Evolutionary conservation across 2,888 invertebrate species (phyloP).

Genomic region (Eremobia ochroleuca): DNA sequence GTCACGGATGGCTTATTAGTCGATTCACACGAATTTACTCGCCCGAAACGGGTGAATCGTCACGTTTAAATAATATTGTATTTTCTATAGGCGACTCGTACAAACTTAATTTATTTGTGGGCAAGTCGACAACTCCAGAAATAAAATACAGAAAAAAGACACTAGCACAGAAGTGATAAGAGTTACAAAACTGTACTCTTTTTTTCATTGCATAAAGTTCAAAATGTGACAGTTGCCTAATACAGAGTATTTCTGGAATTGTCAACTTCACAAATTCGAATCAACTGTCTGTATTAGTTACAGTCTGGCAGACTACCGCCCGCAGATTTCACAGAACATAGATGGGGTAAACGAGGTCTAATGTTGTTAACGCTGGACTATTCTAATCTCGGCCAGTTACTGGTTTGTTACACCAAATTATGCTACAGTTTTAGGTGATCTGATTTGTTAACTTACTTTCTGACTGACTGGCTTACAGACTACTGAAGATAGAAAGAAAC

Average conservation of each 20-base stretch:
- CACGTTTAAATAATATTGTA: too few species aligned
- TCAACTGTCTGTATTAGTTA: constrained; percentile 21
- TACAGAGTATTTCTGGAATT: too few species aligned
- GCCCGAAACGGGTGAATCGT: too few species aligned
- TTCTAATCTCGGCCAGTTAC: constrained; percentile 2
- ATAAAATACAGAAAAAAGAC: not conserved
- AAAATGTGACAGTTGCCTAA: not conserved
- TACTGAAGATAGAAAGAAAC: not conserved
- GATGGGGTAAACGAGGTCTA: not conserved
- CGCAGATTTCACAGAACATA: constrained; percentile 3
- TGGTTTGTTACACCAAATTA: constrained; percentile 11
- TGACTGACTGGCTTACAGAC: not conserved
- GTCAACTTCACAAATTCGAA: not conserved
- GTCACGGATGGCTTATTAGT: not conserved
- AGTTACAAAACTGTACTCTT: too few species aligned
- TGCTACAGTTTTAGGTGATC: constrained; percentile 5
- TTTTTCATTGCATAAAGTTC: not conserved
- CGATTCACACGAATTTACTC: not conserved
- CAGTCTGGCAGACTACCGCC: not conserved
- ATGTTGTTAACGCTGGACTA: constrained; percentile 17
- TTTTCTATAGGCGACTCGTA: too few species aligned
- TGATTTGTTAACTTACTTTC: not conserved
- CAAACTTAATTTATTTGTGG: too few species aligned
- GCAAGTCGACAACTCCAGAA: not conserved
- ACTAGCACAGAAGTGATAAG: not conserved